These are phyloP conservation scores for Zapus hudsonius DNA, from an alignment of 2,113 vertebrate genomes.

Conservation along the genomic window DNA sequence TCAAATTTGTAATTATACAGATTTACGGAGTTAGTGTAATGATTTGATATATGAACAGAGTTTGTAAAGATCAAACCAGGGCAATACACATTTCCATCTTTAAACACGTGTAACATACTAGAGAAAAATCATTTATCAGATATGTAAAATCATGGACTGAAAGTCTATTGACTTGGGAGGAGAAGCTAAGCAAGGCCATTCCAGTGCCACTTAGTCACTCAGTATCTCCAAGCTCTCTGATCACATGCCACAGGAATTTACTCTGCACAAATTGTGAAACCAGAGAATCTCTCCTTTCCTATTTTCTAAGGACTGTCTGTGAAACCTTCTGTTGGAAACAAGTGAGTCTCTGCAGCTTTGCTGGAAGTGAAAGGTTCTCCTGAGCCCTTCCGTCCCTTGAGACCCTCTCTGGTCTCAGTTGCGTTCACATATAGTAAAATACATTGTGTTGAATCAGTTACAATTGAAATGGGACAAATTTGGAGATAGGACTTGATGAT, in stretches of 20 bases:
- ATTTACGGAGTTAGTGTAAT: too few species aligned
- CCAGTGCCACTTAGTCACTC: not conserved
- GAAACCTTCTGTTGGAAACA: not conserved
- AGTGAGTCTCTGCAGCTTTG: not conserved
- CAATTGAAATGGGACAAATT: slow-evolving; percentile 55
- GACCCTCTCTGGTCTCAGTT: slow-evolving; percentile 33
- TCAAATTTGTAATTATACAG: not conserved
- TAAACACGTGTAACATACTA: not conserved
- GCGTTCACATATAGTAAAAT: slow-evolving; percentile 5
- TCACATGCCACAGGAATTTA: not conserved
- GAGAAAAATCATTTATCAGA: not conserved
- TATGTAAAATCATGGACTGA: not conserved
- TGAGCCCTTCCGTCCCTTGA: slow-evolving; percentile 28
- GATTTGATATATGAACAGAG: not conserved
- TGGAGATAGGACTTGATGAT: slow-evolving; percentile 8
- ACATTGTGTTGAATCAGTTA: slow-evolving; percentile 51
- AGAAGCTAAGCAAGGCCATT: not conserved
- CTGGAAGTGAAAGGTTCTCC: slow-evolving; percentile 14
- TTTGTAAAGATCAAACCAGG: not conserved
- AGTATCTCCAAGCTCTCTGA: not conserved
- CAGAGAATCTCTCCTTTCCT: not conserved
- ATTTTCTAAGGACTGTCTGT: not conserved
- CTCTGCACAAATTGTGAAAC: not conserved
- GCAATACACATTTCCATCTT: not conserved
- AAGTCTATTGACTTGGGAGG: not conserved